These are phyloP conservation scores for Hydrolagus affinis DNA, from an alignment of 2,113 vertebrate species.

Conservation along the genomic window DNA sequence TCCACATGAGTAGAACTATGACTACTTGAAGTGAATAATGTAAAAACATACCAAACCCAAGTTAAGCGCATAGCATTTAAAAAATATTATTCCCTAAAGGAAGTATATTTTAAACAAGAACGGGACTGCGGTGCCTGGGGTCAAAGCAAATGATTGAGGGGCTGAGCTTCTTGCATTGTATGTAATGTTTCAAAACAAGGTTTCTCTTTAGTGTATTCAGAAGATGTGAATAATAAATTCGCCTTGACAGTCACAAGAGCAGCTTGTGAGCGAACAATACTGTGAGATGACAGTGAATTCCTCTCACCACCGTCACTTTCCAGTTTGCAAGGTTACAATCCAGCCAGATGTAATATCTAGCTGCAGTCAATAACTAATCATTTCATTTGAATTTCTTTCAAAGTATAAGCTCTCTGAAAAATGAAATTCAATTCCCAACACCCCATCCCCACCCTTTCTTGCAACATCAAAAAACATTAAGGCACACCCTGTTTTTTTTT, in stretches of 20 bases:
- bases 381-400: neutral
- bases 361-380: neutral
- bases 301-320: neutral
- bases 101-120: slow-evolving; percentile 29
- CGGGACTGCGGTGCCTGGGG: neutral
- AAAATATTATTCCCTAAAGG: slow-evolving; percentile 31
- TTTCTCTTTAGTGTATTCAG: slow-evolving; percentile 25
- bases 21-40: slow-evolving; percentile 27
- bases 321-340: neutral
- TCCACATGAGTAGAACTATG: slow-evolving; percentile 1
- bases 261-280: neutral
- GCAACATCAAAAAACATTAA: neutral
- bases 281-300: slow-evolving; percentile 4
- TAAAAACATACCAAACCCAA: slow-evolving; percentile 16
- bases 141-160: slow-evolving; percentile 26
- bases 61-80: slow-evolving; percentile 27
- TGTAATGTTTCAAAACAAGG: slow-evolving; percentile 31
- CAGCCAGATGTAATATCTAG: neutral
- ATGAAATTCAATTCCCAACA: neutral
- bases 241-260: slow-evolving; percentile 23
- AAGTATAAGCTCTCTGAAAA: neutral
- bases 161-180: slow-evolving; percentile 1
- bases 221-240: slow-evolving; percentile 18
- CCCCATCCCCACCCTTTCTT: no score
- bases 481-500: neutral